Evolutionary conservation across 2,113 vertebrate genomes (phyloP).

Genomic region (Etia nguti): DNA sequence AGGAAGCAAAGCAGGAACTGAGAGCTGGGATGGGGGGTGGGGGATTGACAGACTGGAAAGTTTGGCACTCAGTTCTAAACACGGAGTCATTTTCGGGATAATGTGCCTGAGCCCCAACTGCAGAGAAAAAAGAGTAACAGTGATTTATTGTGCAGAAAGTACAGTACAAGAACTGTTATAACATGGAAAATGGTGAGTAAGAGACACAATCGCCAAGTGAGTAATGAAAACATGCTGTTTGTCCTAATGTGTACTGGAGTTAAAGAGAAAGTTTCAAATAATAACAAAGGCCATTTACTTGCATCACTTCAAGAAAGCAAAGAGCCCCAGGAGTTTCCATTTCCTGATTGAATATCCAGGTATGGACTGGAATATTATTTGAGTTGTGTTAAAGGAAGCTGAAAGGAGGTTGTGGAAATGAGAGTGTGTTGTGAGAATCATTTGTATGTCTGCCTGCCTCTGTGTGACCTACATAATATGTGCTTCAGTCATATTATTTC

Average conservation of each 20-base stretch:
- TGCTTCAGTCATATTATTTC: neutral
- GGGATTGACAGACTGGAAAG: conserved; percentile 27
- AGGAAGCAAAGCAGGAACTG: neutral
- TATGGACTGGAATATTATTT: conserved; percentile 1
- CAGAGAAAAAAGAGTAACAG: neutral
- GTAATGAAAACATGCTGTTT: conserved; percentile 23
- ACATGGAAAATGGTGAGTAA: neutral
- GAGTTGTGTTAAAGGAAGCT: neutral
- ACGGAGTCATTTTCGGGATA: neutral
- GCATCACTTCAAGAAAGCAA: neutral
- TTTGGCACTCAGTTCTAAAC: conserved; percentile 19
- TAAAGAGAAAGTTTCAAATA: neutral
- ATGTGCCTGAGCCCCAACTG: conserved; percentile 14
- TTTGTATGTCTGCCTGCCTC: neutral
- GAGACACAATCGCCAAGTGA: neutral
- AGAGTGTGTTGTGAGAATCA: neutral
- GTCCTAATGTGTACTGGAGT: neutral
- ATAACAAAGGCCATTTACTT: neutral
- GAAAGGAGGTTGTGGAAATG: conserved; percentile 3
- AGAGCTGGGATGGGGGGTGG: neutral
- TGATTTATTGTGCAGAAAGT: neutral
- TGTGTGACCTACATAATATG: neutral
- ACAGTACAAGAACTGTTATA: neutral
- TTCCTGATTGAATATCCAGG: conserved; percentile 42
- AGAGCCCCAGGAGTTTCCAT: neutral